Percentiles rank a stretch among this genome's conserved stretches.
Conservation (phyloP, 2,888 invertebrate genomes). For the Nebria salina region DNA sequence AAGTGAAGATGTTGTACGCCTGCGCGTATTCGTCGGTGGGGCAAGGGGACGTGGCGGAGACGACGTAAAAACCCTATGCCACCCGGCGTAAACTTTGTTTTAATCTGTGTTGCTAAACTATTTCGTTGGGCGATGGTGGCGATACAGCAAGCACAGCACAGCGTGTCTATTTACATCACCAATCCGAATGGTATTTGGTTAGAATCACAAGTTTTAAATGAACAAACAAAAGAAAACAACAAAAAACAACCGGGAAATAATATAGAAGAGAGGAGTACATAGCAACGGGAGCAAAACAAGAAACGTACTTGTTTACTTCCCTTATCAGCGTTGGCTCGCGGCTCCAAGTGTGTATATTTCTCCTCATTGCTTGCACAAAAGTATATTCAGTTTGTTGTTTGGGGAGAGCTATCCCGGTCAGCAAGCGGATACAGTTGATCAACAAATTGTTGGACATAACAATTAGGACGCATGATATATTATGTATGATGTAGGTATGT, state of each 20-base stretch:
- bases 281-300: background rate
- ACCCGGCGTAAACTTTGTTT: conserved; percentile 8
- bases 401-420: background rate
- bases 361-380: background rate
- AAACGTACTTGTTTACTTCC: background rate
- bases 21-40: background rate
- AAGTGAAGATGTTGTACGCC: conserved; percentile 29
- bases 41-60: background rate
- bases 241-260: conserved; percentile 18
- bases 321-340: background rate
- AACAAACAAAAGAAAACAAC: conserved; percentile 43
- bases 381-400: background rate
- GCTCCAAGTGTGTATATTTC: background rate
- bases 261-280: background rate
- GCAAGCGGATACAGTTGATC: background rate
- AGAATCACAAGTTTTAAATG: conserved; percentile 46
- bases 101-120: conserved; percentile 17
- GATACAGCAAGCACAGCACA: background rate
- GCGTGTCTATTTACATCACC: background rate
- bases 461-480: no score
- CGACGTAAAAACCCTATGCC: conserved; percentile 1
- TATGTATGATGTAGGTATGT: no score
- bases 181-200: conserved; percentile 41
- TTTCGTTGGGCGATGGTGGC: background rate
- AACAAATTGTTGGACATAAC: background rate